A percentile compares a stretch with the other conserved stretches of the same genome.
phyloP scores from a whole-genome alignment of 37 sponge, comb jelly and placozoan genomes.

The Spongilla lacustris region DNA sequence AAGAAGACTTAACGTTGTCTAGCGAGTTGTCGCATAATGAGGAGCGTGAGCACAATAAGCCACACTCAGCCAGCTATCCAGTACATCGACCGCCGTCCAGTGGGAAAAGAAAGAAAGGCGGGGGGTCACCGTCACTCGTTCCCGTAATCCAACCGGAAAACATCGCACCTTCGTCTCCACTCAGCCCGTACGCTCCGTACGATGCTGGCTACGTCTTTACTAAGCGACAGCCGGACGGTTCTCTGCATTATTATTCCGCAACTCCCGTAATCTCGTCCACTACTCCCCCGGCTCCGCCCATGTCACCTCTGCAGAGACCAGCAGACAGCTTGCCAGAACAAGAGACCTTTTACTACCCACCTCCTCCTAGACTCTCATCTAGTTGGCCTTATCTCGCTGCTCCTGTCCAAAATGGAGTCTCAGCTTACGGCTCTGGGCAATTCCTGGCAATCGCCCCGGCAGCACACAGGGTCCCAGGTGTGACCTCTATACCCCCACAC shows the following conservation, averaged over 20 bases:
- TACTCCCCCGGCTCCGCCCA: not conserved
- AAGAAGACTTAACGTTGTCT: not conserved
- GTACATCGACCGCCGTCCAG: not conserved
- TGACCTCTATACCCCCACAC: too few relatives aligned
- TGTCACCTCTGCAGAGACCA: not conserved
- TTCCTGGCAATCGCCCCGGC: not conserved
- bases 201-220: slow-evolving; percentile 26
- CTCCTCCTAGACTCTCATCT: not conserved
- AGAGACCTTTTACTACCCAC: not conserved
- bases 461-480: not conserved
- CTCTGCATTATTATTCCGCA: slow-evolving; percentile 48
- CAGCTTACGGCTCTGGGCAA: not conserved
- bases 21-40: not conserved
- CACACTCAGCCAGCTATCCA: not conserved
- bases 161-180: not conserved
- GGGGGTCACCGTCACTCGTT: not conserved
- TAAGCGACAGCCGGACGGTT: slow-evolving; percentile 50
- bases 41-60: not conserved
- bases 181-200: not conserved
- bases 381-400: not conserved
- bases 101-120: not conserved
- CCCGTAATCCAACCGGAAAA: not conserved
- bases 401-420: not conserved
- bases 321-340: not conserved
- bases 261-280: slow-evolving; percentile 26